A percentile compares a stretch with the other conserved stretches of the same genome.
Conservation (phyloP, 92 coral and sea anemone species). For the Epizoanthus rinbou region DNA sequence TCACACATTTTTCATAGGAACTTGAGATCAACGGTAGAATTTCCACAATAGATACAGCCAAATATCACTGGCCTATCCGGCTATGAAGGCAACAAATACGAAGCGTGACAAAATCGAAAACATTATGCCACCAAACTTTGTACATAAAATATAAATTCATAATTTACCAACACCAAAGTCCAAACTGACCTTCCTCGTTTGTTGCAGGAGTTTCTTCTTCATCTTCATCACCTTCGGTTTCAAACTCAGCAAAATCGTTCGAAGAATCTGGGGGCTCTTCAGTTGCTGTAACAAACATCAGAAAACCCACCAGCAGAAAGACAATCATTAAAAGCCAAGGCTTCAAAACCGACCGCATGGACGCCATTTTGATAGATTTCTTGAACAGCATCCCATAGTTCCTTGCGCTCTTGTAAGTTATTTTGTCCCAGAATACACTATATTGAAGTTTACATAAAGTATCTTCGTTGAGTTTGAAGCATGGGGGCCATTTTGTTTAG, state of each 20-base stretch:
- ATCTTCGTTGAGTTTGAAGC: slow-evolving; percentile 1
- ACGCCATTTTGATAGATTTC: slow-evolving; percentile 64
- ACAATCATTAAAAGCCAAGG: slow-evolving; percentile 78
- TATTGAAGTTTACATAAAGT: slow-evolving; percentile 23
- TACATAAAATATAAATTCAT: neutral
- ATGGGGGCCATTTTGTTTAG: slow-evolving; percentile 39
- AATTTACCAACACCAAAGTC: neutral
- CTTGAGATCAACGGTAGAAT: too few species aligned
- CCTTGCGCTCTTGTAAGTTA: slow-evolving; percentile 27
- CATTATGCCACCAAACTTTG: neutral
- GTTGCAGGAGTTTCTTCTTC: slow-evolving; percentile 72
- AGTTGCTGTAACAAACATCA: slow-evolving; percentile 73
- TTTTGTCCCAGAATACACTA: slow-evolving; percentile 34
- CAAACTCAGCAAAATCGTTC: slow-evolving; percentile 99
- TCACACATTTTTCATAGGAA: too few species aligned
- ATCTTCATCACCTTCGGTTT: slow-evolving; percentile 97
- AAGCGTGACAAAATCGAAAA: neutral
- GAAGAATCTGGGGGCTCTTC: slow-evolving; percentile 67
- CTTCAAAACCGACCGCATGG: slow-evolving; percentile 62
- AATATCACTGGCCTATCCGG: too few species aligned
- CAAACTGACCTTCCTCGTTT: slow-evolving; percentile 30
- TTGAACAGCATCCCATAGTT: slow-evolving; percentile 51
- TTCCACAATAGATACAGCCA: too few species aligned
- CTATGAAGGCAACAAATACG: too few species aligned
- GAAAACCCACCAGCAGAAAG: slow-evolving; percentile 70